Evolutionary conservation across 2,113 vertebrate genomes (phyloP).

Genomic region (Grallaria varia): DNA sequence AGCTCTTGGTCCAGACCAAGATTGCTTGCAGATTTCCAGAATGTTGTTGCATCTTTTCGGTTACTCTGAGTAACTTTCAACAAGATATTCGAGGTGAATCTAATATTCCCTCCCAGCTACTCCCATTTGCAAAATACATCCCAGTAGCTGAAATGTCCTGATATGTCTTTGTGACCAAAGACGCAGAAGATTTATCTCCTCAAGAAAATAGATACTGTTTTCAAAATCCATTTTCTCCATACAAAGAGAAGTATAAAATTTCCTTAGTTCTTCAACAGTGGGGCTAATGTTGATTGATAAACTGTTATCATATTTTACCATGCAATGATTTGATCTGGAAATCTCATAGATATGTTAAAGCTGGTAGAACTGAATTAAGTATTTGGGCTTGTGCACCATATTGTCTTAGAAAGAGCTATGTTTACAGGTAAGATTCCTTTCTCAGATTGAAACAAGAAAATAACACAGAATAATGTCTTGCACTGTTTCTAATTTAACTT

Average conservation of each 20-base stretch:
- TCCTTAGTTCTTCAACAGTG: not conserved
- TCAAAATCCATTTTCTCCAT: not conserved
- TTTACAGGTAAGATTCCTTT: not conserved
- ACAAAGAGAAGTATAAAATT: not conserved
- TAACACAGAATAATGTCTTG: not conserved
- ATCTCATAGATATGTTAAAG: not conserved
- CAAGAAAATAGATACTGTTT: not conserved
- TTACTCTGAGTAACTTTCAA: not conserved
- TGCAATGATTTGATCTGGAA: not conserved
- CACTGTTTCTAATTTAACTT: not conserved
- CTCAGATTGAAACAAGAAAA: not conserved
- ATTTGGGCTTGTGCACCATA: not conserved
- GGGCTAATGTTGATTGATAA: not conserved
- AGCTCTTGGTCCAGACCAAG: not conserved
- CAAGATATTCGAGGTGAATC: not conserved
- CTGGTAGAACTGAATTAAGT: not conserved
- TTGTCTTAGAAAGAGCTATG: not conserved
- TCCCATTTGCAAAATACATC: not conserved
- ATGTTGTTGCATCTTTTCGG: not conserved
- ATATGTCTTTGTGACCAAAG: not conserved
- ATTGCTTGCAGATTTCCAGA: fast-evolving
- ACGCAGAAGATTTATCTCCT: not conserved
- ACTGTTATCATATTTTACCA: not conserved
- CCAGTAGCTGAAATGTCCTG: not conserved
- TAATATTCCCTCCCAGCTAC: not conserved